Base-by-base conservation (phyloP, 2,797 vertebrate species). In the Natrix natrix region DNA sequence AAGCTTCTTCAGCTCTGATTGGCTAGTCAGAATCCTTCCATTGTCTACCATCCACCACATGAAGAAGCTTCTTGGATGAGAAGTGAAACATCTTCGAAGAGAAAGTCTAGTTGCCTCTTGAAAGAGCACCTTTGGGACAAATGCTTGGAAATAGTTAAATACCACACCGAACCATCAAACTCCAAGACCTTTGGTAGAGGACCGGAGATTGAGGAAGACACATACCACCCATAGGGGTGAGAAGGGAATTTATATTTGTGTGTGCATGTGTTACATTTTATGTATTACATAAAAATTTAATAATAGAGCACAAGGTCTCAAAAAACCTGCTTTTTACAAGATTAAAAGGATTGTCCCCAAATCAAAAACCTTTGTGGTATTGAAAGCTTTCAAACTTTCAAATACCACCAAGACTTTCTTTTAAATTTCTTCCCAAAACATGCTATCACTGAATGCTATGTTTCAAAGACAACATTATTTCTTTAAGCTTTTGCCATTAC, bases 391-490 rank as follows among this genome's bases (percentile, higher is more conserved):
- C 63, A n/a, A 17, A 56, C 60, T 90, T 93, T 93, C 52, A 86
- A 86, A 90, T 28, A 61, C 14, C 60, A 63, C 13, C 52, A 66
- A 63, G 74, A 66, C 28, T 93, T 97, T 95, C n/a, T 57, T 96
- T 87, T 93, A 95, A 37, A 37, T 96, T 96, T 96, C 94, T 52
- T 60, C 28, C 86, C 86, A 86, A 95, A 97, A 95, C 59, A 92
- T 91, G n/a, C 94, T 94, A 90, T 13, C 10, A 63, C n/a, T 87
- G 86, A 96, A 63, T 0, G 1, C 74, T 94, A 24, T 95, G 94
- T 95, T 94, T 69, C 94, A 92, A 88, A 89, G n/a, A 90, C 52
- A 83, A 83, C 95, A 93, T 86, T 89, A 91, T 88, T 57, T 92
- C 26, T 54, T 69, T 59, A 83, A 94, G 59, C 93, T 94, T 88